These are phyloP conservation scores for Spodoptera exigua DNA, from an alignment of 2,888 invertebrate species.

Conservation along the genomic window DNA sequence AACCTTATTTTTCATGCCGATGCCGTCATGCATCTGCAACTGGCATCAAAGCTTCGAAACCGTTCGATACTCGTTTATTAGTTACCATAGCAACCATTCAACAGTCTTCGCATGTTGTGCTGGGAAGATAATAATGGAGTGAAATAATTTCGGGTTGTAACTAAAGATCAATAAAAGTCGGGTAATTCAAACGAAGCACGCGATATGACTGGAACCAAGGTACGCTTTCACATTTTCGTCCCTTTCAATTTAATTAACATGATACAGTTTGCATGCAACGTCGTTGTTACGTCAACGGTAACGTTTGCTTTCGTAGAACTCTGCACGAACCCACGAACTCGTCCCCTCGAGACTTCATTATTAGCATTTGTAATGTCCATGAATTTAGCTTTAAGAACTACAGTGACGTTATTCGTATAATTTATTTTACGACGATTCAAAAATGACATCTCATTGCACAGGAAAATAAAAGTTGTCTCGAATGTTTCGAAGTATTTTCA, in stretches of 20 bases:
- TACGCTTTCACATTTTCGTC: slow-evolving; percentile 68
- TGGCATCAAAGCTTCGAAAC: slow-evolving; percentile 36
- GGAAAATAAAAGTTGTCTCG: slow-evolving; percentile 6
- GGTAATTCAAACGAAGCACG: slow-evolving; percentile 82
- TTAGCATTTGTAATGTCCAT: slow-evolving; percentile 57
- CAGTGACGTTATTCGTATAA: slow-evolving; percentile 47
- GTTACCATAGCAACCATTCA: slow-evolving; percentile 73
- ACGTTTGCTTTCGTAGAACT: slow-evolving; percentile 32
- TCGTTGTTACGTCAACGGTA: slow-evolving; percentile 63
- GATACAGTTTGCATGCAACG: slow-evolving; percentile 77
- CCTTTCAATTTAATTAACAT: slow-evolving; percentile 81
- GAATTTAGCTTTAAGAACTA: slow-evolving; percentile 27
- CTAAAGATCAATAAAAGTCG: slow-evolving; percentile 82
- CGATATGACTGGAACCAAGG: slow-evolving; percentile 84
- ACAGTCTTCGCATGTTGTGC: slow-evolving; percentile 77
- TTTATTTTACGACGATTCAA: slow-evolving; percentile 44
- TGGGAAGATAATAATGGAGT: slow-evolving; percentile 80
- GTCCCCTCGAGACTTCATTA: slow-evolving; percentile 48
- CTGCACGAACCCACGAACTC: slow-evolving; percentile 41
- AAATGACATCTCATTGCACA: slow-evolving; percentile 17
- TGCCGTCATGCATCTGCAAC: slow-evolving; percentile 21
- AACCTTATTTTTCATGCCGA: slow-evolving; percentile 21
- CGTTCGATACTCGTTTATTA: slow-evolving; percentile 71
- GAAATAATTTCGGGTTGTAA: slow-evolving; percentile 82
- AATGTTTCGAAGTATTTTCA: slow-evolving; percentile 15